Conservation (phyloP, 30 jellyfish, hydroid and myxozoan genomes). For the Cassiopea xamachana region DNA sequence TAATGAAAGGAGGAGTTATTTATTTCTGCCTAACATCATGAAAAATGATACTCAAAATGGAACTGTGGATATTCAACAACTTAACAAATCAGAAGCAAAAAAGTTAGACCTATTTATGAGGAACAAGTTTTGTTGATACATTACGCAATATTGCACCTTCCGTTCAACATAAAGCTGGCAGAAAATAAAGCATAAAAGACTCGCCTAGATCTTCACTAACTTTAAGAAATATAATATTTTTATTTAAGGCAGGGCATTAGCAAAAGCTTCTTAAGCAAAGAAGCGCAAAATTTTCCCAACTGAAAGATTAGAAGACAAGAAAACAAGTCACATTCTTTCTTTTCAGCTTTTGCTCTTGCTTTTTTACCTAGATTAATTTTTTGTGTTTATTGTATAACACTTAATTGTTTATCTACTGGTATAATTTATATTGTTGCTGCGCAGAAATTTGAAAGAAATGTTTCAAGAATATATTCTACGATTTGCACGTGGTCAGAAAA, state of each 20-base stretch:
- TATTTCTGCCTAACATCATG: slow-evolving; percentile 49
- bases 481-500: not conserved
- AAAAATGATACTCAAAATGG: slow-evolving; percentile 44
- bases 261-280: too few relatives aligned
- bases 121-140: slow-evolving; percentile 36
- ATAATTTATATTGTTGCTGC: too few relatives aligned
- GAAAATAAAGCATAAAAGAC: not conserved
- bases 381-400: too few relatives aligned
- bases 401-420: too few relatives aligned
- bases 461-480: not conserved
- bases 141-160: not conserved
- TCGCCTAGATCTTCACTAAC: not conserved
- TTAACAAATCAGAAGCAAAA: slow-evolving; percentile 19
- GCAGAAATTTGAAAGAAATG: too few relatives aligned
- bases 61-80: slow-evolving; percentile 19
- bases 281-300: too few relatives aligned
- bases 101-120: slow-evolving; percentile 62
- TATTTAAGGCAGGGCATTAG: too few relatives aligned
- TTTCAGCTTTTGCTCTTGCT: too few relatives aligned
- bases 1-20: slow-evolving; percentile 12
- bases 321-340: too few relatives aligned
- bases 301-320: too few relatives aligned
- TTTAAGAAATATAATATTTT: too few relatives aligned
- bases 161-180: not conserved
- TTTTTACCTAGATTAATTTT: too few relatives aligned